Percentiles rank a stretch among this genome's conserved stretches.
These are phyloP conservation scores for Acanthisitta chloris DNA, from an alignment of 2,113 vertebrate species.

Conservation along the genomic window DNA sequence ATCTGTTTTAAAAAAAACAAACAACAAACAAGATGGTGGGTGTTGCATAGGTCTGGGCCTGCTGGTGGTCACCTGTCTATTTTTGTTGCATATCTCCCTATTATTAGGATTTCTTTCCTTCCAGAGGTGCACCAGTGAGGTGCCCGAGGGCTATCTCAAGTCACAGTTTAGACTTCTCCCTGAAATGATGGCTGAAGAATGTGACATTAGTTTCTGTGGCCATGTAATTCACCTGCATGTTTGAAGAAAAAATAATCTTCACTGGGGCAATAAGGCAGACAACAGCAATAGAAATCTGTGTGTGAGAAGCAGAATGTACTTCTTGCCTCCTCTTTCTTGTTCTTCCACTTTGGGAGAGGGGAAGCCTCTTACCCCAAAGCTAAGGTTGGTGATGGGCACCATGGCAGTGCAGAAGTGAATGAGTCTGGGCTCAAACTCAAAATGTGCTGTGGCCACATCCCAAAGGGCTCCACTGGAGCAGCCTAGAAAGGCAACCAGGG, in stretches of 20 bases:
- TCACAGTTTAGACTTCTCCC: not conserved
- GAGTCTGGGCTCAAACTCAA: not conserved
- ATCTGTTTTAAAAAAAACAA: slow-evolving; percentile 76
- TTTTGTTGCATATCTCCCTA: not conserved
- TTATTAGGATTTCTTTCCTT: not conserved
- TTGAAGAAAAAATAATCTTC: not conserved
- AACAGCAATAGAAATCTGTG: not conserved
- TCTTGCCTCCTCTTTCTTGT: not conserved
- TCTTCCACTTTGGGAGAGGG: not conserved
- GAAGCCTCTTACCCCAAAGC: not conserved
- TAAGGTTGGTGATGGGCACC: not conserved
- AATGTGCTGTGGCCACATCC: fast-evolving
- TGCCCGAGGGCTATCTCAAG: not conserved
- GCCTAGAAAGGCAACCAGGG: not conserved
- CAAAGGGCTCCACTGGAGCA: not conserved
- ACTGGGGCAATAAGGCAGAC: not conserved
- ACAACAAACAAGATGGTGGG: not conserved
- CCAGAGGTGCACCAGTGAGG: not conserved
- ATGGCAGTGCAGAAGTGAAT: not conserved
- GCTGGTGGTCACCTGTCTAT: not conserved
- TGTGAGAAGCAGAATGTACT: not conserved
- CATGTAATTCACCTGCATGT: fast-evolving
- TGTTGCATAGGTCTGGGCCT: not conserved
- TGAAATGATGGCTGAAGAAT: not conserved
- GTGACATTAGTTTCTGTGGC: not conserved